These are phyloP conservation scores for Pseudomyrmex concolor DNA, from an alignment of 1,140 invertebrate species.

Conservation along the genomic window DNA sequence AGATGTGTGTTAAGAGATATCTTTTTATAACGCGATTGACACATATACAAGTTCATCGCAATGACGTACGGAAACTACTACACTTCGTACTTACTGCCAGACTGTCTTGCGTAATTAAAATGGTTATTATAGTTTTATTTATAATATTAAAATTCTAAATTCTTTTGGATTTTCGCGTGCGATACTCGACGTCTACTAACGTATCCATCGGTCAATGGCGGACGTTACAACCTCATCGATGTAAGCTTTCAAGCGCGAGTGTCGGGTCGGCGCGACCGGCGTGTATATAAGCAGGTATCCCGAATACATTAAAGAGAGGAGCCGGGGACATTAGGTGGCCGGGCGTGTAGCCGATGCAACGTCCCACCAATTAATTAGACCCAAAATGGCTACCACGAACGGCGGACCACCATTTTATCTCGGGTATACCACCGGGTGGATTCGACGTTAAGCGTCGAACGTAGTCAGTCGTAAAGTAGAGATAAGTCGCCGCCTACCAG, in stretches of 20 bases:
- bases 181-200: not conserved
- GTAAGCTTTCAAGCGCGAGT: slow-evolving; percentile 63
- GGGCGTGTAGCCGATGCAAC: slow-evolving; percentile 61
- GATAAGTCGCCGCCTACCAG: slow-evolving; percentile 76
- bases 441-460: slow-evolving; percentile 74
- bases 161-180: not conserved
- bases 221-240: slow-evolving; percentile 62
- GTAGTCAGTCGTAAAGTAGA: slow-evolving; percentile 75
- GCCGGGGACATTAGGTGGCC: slow-evolving; percentile 21
- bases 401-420: slow-evolving; percentile 75
- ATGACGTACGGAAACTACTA: not conserved
- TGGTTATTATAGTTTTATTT: not conserved
- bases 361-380: slow-evolving; percentile 74
- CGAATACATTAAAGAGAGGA: slow-evolving; percentile 71
- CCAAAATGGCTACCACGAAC: slow-evolving; percentile 73
- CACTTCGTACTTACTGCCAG: too few relatives aligned
- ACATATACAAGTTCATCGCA: not conserved
- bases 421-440: slow-evolving; percentile 59
- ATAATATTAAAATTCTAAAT: not conserved
- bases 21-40: not conserved
- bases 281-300: slow-evolving; percentile 57
- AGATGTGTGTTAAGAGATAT: not conserved
- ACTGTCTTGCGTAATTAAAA: not conserved
- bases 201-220: slow-evolving; percentile 31
- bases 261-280: slow-evolving; percentile 15